A percentile compares a stretch with the other conserved stretches of the same genome.
phyloP scores from a whole-genome alignment of 2,113 vertebrate species.

The Opisthocomus hoazin region DNA sequence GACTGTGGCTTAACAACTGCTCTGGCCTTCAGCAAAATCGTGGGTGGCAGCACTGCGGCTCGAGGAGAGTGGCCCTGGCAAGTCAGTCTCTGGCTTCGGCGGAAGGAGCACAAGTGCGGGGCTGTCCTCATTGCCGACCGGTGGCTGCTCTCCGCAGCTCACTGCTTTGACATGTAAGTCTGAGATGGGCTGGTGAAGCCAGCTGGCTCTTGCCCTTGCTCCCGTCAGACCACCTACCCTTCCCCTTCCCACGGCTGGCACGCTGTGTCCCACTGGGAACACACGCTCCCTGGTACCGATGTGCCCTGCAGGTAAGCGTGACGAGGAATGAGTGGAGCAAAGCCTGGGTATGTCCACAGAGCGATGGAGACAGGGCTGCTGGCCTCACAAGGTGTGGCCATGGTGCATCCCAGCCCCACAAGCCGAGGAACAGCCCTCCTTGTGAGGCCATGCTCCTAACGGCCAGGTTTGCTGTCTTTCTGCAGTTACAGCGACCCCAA shows the following conservation, averaged over 20 bases:
- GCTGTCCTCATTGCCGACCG: conserved; percentile 85
- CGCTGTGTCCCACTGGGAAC: background rate
- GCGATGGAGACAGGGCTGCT: background rate
- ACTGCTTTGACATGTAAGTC: conserved; percentile 86
- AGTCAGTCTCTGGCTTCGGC: conserved; percentile 85
- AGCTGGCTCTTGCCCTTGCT: background rate
- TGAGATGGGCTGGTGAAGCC: background rate
- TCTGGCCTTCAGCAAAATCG: conserved; percentile 77
- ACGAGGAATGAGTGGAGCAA: background rate
- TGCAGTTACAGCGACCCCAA: conserved; percentile 76
- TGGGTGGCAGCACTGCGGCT: conserved; percentile 80
- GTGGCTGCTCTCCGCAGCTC: conserved; percentile 91
- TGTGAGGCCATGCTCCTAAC: background rate
- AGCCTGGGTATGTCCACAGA: background rate
- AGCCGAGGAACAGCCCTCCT: background rate
- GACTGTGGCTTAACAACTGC: conserved; percentile 81
- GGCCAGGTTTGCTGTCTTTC: conserved; percentile 13
- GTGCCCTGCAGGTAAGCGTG: background rate
- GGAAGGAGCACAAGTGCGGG: conserved; percentile 84
- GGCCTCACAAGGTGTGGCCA: background rate
- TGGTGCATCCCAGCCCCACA: background rate
- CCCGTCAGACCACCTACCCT: background rate
- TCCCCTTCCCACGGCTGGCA: background rate
- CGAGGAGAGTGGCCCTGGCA: conserved; percentile 95
- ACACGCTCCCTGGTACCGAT: background rate